Base-by-base conservation (phyloP, 2,888 invertebrate species). In the Agrypnus murinus region DNA sequence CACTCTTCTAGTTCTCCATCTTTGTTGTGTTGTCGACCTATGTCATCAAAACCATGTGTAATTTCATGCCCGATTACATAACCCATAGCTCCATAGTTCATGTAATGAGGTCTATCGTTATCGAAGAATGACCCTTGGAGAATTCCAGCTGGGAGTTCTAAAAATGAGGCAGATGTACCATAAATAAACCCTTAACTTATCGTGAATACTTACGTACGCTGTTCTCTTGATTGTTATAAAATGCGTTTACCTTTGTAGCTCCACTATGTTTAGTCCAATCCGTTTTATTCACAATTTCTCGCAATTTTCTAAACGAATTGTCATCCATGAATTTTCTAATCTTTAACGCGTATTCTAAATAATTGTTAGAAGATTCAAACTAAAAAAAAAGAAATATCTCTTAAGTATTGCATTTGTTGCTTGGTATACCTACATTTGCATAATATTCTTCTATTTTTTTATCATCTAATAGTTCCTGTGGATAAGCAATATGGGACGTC, bases 361-460 rank as follows among this genome's bases (percentile, higher is more conserved):
- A 46, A 14, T 34, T 31, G 32, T 60, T 25, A 9, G n/a, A n/a
- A 5, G 17, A 36, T 14, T 60, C 15, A 5, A 50, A 15, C 50
- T 63, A 38, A 12, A 58, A 58, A 10, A 7, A 19, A 10, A n/a
- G n/a, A n/a, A n/a, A n/a, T n/a, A n/a, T n/a, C n/a, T n/a, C n/a
- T 34, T 8, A 6, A 6, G 31, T 25, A n/a, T 31, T 25, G 7
- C 3, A 7, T 34, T 34, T 8, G 34, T n/a, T n/a, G 9, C 36
- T 9, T 7, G 9, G 7, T 45, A 7, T 14, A 45, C 10, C 2
- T 84, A 91, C 90, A 69, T 90, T 89, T 9, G 88, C 81, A 82
- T 94, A 96, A 81, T 94, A 92, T 59, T 92, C 87, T 15, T 91
- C 92, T 15, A 69, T 32, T 40, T 69, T 59, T n/a, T 8, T 14